Base-by-base conservation (phyloP, 2,797 vertebrate species). In the Garrulus glandarius region DNA sequence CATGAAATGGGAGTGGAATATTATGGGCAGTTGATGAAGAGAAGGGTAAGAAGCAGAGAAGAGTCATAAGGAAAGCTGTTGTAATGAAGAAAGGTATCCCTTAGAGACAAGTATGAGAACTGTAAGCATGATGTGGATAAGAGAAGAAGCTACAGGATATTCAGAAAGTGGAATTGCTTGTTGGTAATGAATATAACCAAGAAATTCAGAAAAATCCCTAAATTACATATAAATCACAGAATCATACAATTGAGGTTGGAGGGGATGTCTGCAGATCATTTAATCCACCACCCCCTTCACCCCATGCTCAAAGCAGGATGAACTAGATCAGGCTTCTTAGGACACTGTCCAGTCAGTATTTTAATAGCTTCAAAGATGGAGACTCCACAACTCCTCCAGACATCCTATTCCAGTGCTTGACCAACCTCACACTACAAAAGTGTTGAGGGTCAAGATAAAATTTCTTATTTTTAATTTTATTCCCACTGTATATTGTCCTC, bases 361-460 rank as follows among this genome's bases (percentile, higher is more conserved):
- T 19, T 46, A 41, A 32, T 17, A 16, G 10, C 9, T 65, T 44
- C 30, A 41, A 41, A 71, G 15, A 5, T 9, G 26, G 30, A 29
- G 13, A 32, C 15, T 32, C 21, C 30, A 15, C 22, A 78, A 15
- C 26, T 59, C 22, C 27, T 56, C 34, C 49, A 30, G 43, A 16
- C 11, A 65, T 34, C 17, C 15, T 39, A 7, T 47, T 46, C 23
- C n/a, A 17, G 24, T 74, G 37, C 70, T 75, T 65, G 61, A 65
- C 17, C 26, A 32, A 10, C 2, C 5, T 47, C 15, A 52, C 4
- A 19, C 19, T 61, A 44, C 1, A 2, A 6, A 74, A 29, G 4
- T 69, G 4, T 56, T 70, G 32, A 22, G 15, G 49, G 7, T 61
- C 79, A 29, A 76, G 37, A 39, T 14, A 56, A 37, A 47, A 82